Conservation (phyloP, 2,113 vertebrate genomes). For the Oncorhynchus tshawytscha region DNA sequence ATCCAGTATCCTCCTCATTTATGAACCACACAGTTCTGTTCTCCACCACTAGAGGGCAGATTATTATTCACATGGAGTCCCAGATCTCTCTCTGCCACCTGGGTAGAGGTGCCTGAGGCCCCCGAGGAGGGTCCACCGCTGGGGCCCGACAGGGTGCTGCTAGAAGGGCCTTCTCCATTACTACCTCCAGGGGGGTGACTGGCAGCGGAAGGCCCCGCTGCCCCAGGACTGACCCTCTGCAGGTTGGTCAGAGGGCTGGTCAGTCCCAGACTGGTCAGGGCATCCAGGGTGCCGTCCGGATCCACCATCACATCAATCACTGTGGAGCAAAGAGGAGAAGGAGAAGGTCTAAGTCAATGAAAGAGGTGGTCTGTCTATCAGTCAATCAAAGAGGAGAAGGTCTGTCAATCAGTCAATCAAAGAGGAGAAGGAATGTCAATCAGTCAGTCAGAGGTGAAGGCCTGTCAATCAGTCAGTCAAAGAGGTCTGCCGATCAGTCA, state of each 20-base stretch:
- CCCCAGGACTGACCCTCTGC: constrained; percentile 72
- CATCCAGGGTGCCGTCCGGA: constrained; percentile 91
- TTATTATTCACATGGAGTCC: constrained; percentile 75
- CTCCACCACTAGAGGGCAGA: constrained; percentile 76
- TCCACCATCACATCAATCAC: constrained; percentile 97
- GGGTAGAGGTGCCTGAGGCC: constrained; percentile 37
- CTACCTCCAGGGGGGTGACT: constrained; percentile 28
- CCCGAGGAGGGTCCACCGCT: constrained; percentile 19
- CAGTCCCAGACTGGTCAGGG: constrained; percentile 84
- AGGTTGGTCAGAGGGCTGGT: constrained; percentile 69
- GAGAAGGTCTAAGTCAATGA: neutral
- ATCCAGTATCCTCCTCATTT: neutral
- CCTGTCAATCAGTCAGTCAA: too few relatives aligned
- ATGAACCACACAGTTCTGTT: constrained; percentile 71
- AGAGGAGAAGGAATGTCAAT: too few relatives aligned
- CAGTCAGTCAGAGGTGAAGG: too few relatives aligned
- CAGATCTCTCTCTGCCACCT: constrained; percentile 74
- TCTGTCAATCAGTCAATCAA: too few relatives aligned
- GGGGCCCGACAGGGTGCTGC: constrained; percentile 34
- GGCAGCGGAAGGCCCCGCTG: constrained; percentile 48
- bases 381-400: too few relatives aligned
- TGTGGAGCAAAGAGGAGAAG: constrained; percentile 48
- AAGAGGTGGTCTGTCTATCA: too few relatives aligned
- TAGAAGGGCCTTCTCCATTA: constrained; percentile 44
- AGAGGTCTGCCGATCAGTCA: too few relatives aligned